Evolutionary conservation across 2,797 vertebrate genomes (phyloP), one percentile per base, ranked within the genome.

Genomic region (Anguilla obscura): DNA sequence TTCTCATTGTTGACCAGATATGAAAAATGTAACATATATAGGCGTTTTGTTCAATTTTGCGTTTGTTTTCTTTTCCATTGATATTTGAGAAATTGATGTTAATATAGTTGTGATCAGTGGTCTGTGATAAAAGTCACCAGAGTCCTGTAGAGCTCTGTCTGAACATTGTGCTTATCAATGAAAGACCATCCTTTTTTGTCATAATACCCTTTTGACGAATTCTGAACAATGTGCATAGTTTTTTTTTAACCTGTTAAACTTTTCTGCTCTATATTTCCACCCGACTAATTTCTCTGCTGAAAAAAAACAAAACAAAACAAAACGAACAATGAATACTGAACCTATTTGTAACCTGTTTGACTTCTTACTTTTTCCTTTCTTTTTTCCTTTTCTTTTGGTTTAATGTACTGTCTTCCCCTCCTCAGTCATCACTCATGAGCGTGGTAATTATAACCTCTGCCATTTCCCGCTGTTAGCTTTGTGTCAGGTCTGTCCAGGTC

Each of bases 351-450:
- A 96, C 95, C 93, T 93, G 85, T 88, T 93, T 92, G 89, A 86
- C 86, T 89, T 84, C 85, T 86, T 82, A 93, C 92, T 95, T 90
- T 94, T 92, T 86, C 91, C 95, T 94, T 94, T 96, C 90, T 92
- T 95, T 93, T 93, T 84, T 92, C 91, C 93, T 91, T 96, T 93
- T 94, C 93, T 94, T 95, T 96, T 96, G 91, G 90, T 97, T 96
- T 95, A 95, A 95, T 96, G 95, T 97, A 92, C 95, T 94, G 94
- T 96, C 95, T 92, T 96, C 95, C 96, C 93, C 95, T 96, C 96
- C 96, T 97, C 97, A 98, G 97, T 97, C 97, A 97, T 97, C 97
- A 97, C 95, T 97, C 97, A 97, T 98, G 97, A 98, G 95, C 97
- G 95, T 97, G 98, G 98, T 98, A 98, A 98, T 97, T 98, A 98